A percentile compares a stretch with the other conserved stretches of the same genome.
Evolutionary conservation across 2,113 vertebrate species (phyloP).

Genomic region (Tonatia bakeri): DNA sequence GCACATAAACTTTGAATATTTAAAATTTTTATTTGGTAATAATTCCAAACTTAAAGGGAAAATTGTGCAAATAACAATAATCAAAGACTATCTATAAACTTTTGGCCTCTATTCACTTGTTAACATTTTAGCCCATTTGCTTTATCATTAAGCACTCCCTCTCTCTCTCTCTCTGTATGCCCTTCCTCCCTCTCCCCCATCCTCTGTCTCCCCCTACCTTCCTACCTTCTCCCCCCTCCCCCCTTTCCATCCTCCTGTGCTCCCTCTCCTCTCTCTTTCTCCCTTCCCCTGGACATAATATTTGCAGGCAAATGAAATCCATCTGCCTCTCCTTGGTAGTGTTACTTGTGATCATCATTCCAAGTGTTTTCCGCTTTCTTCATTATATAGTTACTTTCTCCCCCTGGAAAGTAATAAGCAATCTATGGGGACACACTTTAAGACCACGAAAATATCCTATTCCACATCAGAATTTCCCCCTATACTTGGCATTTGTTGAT

Average conservation of each 20-base stretch:
- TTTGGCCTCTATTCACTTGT: neutral
- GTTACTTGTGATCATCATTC: constrained; percentile 32
- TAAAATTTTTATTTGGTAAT: neutral
- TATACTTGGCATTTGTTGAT: neutral
- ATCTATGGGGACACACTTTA: neutral
- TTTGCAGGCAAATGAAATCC: neutral
- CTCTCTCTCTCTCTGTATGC: neutral
- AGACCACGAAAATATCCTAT: neutral
- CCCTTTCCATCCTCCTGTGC: too few relatives aligned
- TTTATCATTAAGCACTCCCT: neutral
- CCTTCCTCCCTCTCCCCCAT: too few relatives aligned
- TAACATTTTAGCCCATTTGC: neutral
- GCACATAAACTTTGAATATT: neutral
- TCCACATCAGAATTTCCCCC: constrained; percentile 1
- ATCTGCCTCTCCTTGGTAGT: neutral
- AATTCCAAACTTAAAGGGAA: neutral
- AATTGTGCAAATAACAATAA: neutral
- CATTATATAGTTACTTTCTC: neutral
- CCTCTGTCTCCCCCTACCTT: neutral
- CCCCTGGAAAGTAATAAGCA: neutral
- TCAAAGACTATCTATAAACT: neutral
- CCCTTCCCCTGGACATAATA: too few relatives aligned
- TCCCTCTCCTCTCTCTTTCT: too few relatives aligned
- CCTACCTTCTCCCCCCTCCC: too few relatives aligned
- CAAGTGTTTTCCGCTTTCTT: constrained; percentile 33